These are phyloP conservation scores for Drosophila pseudoananassae DNA, from an alignment of 1,140 invertebrate genomes.

Conservation along the genomic window DNA sequence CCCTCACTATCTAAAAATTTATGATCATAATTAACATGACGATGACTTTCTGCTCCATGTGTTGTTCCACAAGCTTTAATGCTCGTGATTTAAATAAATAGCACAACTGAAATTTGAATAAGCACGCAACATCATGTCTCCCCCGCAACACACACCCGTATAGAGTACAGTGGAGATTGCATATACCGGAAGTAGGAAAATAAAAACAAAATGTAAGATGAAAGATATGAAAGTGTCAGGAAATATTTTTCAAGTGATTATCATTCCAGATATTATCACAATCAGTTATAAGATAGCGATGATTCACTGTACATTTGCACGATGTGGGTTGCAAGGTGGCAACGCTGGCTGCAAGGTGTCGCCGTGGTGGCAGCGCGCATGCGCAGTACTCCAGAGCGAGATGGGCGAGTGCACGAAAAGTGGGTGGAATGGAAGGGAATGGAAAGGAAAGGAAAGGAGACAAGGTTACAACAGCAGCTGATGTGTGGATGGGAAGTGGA, in stretches of 20 bases:
- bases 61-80: constrained; percentile 49
- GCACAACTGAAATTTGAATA: constrained; percentile 50
- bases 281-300: background rate
- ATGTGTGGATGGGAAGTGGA: constrained; percentile 49
- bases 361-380: constrained; percentile 51
- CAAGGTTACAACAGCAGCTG: constrained; percentile 80
- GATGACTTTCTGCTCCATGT: constrained; percentile 56
- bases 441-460: constrained; percentile 46
- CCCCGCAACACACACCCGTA: background rate
- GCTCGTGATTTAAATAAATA: constrained; percentile 59
- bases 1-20: constrained; percentile 34
- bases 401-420: constrained; percentile 36
- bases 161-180: background rate
- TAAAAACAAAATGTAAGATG: background rate
- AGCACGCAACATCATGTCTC: constrained; percentile 35
- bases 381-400: constrained; percentile 45
- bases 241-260: background rate
- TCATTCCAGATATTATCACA: too few relatives aligned
- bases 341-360: constrained; percentile 56
- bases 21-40: constrained; percentile 59
- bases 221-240: background rate
- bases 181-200: background rate
- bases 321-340: constrained; percentile 54
- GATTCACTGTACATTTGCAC: constrained; percentile 12
- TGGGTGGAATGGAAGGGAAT: constrained; percentile 39